Base-by-base conservation (phyloP, 2,888 invertebrate species). In the Cerastis leucographa region DNA sequence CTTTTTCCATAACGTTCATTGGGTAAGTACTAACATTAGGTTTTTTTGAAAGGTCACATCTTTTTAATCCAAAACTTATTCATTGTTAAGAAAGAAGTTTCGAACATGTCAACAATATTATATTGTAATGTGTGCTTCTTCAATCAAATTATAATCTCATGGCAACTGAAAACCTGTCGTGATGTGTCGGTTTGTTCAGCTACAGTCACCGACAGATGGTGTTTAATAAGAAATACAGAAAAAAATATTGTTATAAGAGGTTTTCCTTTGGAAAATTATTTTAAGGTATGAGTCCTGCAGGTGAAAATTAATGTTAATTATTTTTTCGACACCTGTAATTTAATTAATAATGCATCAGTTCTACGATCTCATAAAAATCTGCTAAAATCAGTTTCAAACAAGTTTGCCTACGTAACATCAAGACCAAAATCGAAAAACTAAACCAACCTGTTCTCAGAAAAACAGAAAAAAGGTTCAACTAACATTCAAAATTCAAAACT, bases 171-270 rank as follows among this genome's bases (percentile, higher is more conserved):
- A 76, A 80, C 61, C 40, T 44, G 62, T 59, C 64, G 62, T 74
- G 76, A 59, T 76, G 56, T 25, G 46, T 29, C n/a, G 70, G 19
- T 77, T 72, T 76, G 70, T 72, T 70, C 44, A 65, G 68, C 29
- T 85, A 83, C 86, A 83, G 83, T 83, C 78, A 12, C 64, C 8
- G 2, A 83, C 78, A 85, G 14, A 72, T 35, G 25, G 1, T 42
- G 6, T 54, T 49, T 77, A 8, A 11, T 6, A 2, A 40, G n/a
- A 76, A 25, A 42, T 14, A n/a, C 2, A 42, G 29, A 42, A 35
- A 22, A 62, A 42, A 64, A 25, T 1, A 9, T n/a, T 29, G 11
- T 12, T 25, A 14, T 40, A 25, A 56, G 56, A 56, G 3, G 25
- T 7, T 56, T 54, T 35, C 2, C n/a, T 11, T n/a, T n/a, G 8